A percentile compares a stretch with the other conserved stretches of the same genome.
These are phyloP conservation scores for Perdita meconis DNA, from an alignment of 2,888 invertebrate species.

Conservation along the genomic window DNA sequence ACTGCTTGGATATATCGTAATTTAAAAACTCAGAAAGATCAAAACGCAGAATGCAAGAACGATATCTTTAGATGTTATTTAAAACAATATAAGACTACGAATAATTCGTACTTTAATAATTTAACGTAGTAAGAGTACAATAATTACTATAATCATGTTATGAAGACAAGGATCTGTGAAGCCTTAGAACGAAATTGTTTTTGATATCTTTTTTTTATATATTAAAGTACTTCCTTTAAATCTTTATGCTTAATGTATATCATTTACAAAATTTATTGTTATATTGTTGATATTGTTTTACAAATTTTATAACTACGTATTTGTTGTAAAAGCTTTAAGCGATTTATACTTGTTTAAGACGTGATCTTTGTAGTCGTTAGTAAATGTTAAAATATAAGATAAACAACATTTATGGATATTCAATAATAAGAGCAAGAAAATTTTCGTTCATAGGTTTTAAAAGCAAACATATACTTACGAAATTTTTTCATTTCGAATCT, in stretches of 20 bases:
- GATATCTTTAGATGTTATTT: conserved; percentile 34
- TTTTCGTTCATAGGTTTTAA: conserved; percentile 19
- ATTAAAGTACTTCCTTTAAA: conserved; percentile 17
- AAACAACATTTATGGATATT: conserved; percentile 37
- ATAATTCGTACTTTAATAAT: conserved; percentile 52
- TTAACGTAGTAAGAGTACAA: conserved; percentile 54
- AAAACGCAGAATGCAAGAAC: conserved; percentile 22
- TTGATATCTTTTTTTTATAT: conserved; percentile 9
- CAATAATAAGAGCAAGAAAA: conserved; percentile 11
- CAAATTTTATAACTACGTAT: conserved; percentile 44
- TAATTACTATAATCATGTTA: conserved; percentile 54
- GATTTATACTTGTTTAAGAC: conserved; percentile 43
- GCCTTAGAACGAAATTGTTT: conserved; percentile 8
- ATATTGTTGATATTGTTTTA: conserved; percentile 37
- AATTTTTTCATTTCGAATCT: conserved; percentile 24
- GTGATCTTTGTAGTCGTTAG: conserved; percentile 17
- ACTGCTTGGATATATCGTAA: conserved; percentile 25
- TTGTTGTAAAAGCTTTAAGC: conserved; percentile 10
- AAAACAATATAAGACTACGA: conserved; percentile 17
- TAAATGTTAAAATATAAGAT: conserved; percentile 40
- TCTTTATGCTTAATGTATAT: conserved; percentile 32
- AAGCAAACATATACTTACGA: conserved; percentile 4
- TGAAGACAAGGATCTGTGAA: conserved; percentile 36
- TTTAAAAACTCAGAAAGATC: conserved; percentile 30
- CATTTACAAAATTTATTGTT: conserved; percentile 34